Conservation (phyloP, 2,797 vertebrate genomes). For the Vireo griseus region DNA sequence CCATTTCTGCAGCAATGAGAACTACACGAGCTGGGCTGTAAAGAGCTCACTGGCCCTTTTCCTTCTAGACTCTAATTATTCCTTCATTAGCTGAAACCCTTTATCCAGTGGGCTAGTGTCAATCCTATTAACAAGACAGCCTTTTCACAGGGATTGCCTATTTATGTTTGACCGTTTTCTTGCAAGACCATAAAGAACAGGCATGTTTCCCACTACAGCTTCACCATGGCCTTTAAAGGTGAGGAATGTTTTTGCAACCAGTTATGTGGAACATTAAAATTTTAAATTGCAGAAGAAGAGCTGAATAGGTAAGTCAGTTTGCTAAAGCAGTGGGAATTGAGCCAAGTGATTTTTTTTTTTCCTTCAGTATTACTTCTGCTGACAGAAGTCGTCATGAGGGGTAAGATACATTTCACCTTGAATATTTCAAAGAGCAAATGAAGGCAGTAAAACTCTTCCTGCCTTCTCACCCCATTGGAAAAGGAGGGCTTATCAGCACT, state of each 20-base stretch:
- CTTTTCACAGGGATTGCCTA: not conserved
- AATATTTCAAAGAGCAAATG: not conserved
- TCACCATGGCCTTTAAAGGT: not conserved
- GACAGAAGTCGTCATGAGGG: not conserved
- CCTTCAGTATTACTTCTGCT: not conserved
- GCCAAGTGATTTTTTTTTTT: not conserved
- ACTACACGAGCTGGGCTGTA: fast-evolving
- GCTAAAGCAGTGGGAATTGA: not conserved
- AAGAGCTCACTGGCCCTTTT: not conserved
- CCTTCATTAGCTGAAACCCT: not conserved
- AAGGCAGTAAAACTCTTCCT: not conserved
- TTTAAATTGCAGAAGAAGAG: not conserved
- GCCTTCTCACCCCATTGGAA: not conserved
- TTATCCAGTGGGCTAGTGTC: not conserved
- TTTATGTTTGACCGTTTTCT: not conserved
- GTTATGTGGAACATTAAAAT: not conserved
- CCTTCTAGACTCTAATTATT: not conserved
- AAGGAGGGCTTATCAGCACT: not conserved
- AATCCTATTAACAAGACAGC: not conserved
- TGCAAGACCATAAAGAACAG: not conserved
- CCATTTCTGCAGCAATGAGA: not conserved
- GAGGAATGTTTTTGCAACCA: not conserved
- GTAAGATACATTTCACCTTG: not conserved
- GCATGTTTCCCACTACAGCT: not conserved
- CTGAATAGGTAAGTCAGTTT: not conserved